Base-by-base conservation (phyloP, 2,888 invertebrate species). In the Deladenus siricidicola region DNA sequence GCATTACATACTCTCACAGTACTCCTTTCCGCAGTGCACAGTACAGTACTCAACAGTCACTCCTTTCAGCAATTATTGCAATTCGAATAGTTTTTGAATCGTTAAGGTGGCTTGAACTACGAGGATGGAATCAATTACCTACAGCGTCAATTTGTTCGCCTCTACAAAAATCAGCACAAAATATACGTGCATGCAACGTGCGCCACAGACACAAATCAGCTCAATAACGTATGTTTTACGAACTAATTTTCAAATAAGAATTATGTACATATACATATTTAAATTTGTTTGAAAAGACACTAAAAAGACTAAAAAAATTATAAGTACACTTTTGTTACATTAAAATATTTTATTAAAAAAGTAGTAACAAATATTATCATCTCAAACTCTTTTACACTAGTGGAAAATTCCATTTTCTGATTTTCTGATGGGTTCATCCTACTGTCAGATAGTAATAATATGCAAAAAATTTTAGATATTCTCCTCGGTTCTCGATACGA, bases 401-500 rank as follows among this genome's bases (percentile, higher is more conserved):
- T n/a, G n/a, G n/a, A n/a, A n/a, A n/a, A n/a, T n/a, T n/a, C n/a
- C n/a, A n/a, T n/a, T n/a, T n/a, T n/a, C n/a, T n/a, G n/a, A n/a
- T n/a, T n/a, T n/a, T n/a, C n/a, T n/a, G n/a, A n/a, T n/a, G n/a
- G n/a, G n/a, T n/a, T n/a, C n/a, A n/a, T n/a, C n/a, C n/a, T n/a
- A n/a, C n/a, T n/a, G n/a, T n/a, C n/a, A n/a, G n/a, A n/a, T n/a
- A n/a, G n/a, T n/a, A n/a, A n/a, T n/a, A n/a, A n/a, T n/a, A n/a
- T n/a, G n/a, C n/a, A n/a, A n/a, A n/a, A 52, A 67, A 21, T 58
- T 63, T 39, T 63, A 69, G 29, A 69, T 77, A 14, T 71, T 77
- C 66, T 69, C 71, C 56, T 67, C 68, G 10, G 77, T 77, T 24
- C 70, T 77, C 26, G 77, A 77, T 60, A 70, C 70, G 4, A 73